Conservation (phyloP, 30 jellyfish, hydroid and myxozoan species). For the Hydractinia symbiolongicarpus region DNA sequence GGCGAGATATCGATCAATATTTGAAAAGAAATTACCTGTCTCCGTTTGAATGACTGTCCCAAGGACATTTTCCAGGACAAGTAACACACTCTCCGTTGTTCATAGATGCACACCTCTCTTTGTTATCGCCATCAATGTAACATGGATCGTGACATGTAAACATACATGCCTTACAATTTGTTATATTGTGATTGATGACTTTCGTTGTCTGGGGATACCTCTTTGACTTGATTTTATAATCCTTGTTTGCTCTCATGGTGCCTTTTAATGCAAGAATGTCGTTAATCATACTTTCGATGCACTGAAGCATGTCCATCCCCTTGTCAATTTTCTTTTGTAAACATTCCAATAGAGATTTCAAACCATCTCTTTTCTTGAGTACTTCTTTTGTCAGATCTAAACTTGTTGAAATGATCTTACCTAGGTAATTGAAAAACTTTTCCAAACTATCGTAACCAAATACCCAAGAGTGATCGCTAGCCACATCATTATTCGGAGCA, state of each 20-base stretch:
- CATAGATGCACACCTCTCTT: not conserved
- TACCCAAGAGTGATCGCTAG: slow-evolving; percentile 4
- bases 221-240: not conserved
- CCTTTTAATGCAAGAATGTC: not conserved
- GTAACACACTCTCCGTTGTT: not conserved
- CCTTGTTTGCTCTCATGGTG: slow-evolving; percentile 12
- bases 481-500: not conserved
- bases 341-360: not conserved
- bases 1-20: no score
- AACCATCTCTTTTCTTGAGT: not conserved
- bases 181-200: not conserved
- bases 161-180: not conserved
- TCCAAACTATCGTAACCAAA: not conserved
- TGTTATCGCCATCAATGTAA: not conserved
- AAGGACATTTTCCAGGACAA: slow-evolving; percentile 18
- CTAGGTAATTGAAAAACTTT: not conserved
- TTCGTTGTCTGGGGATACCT: slow-evolving; percentile 3
- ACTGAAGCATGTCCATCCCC: slow-evolving; percentile 8
- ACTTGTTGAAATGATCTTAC: not conserved
- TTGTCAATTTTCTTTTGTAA: not conserved
- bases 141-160: slow-evolving; percentile 7
- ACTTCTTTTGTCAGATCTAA: not conserved
- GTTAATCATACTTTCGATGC: not conserved
- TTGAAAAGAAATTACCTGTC: not conserved
- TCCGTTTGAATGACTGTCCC: not conserved